phyloP scores from a whole-genome alignment of 1,140 invertebrate species.

The Pogonomyrmex californicus region DNA sequence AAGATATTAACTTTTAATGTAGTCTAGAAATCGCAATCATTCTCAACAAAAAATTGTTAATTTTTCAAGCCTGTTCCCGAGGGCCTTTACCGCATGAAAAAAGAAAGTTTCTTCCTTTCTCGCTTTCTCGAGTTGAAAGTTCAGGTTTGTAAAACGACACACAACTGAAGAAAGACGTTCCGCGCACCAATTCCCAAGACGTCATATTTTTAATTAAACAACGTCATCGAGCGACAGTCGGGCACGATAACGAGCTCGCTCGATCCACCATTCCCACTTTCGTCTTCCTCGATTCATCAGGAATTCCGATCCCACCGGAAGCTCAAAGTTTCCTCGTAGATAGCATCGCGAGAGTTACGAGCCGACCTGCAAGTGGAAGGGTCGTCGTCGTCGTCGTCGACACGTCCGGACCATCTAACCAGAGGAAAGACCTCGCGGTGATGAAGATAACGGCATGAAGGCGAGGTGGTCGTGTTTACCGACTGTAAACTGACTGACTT shows the following conservation, averaged over 20 bases:
- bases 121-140: constrained; percentile 26
- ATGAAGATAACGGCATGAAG: constrained; percentile 64
- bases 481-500: constrained; percentile 61
- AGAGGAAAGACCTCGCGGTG: constrained; percentile 57
- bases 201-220: constrained; percentile 64
- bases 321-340: constrained; percentile 44
- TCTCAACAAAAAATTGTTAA: constrained; percentile 16
- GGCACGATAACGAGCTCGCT: constrained; percentile 49
- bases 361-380: constrained; percentile 29
- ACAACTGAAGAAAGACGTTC: constrained; percentile 30
- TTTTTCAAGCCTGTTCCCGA: neutral
- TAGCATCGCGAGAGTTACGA: constrained; percentile 68
- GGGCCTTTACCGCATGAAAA: neutral
- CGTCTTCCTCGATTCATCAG: constrained; percentile 32
- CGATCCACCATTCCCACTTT: constrained; percentile 8
- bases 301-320: constrained; percentile 45
- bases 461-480: constrained; percentile 59
- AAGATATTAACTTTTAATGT: neutral
- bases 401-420: constrained; percentile 50
- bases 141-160: constrained; percentile 13
- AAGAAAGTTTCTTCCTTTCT: constrained; percentile 27
- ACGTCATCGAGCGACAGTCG: constrained; percentile 34
- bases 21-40: constrained; percentile 14
- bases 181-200: constrained; percentile 35
- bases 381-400: constrained; percentile 38